Conservation (phyloP, 2,888 invertebrate genomes). For the Caradrina clavipalpis region DNA sequence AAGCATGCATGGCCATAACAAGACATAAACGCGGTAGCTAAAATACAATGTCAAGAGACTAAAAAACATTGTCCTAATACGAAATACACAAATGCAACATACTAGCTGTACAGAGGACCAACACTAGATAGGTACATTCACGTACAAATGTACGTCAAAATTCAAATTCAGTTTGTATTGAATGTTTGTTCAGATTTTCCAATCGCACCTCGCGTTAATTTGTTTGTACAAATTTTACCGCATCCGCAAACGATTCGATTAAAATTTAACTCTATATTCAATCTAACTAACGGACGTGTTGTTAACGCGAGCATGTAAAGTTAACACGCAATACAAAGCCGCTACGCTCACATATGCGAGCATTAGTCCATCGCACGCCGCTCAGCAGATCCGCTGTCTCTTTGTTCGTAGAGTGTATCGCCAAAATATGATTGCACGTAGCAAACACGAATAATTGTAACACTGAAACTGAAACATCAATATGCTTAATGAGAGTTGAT, state of each 20-base stretch:
- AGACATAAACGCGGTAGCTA: no score
- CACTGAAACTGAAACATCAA: slow-evolving; percentile 78
- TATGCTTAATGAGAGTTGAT: slow-evolving; percentile 85
- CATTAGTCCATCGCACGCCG: slow-evolving; percentile 49
- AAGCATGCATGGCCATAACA: no score
- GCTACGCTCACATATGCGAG: slow-evolving; percentile 53
- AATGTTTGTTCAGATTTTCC: slow-evolving; percentile 84
- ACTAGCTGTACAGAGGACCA: slow-evolving; percentile 22
- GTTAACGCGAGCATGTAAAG: slow-evolving; percentile 67
- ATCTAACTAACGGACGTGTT: slow-evolving; percentile 69
- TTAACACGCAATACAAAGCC: slow-evolving; percentile 57
- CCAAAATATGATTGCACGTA: slow-evolving; percentile 70
- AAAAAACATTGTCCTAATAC: background rate
- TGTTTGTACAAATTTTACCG: slow-evolving; percentile 84
- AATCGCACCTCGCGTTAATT: slow-evolving; percentile 85
- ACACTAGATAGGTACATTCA: background rate
- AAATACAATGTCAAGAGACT: no score
- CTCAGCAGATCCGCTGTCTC: slow-evolving; percentile 28
- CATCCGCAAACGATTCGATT: slow-evolving; percentile 82
- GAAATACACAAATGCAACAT: slow-evolving; percentile 31
- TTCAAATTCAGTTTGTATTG: slow-evolving; percentile 78
- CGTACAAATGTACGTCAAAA: slow-evolving; percentile 67
- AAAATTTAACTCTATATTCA: slow-evolving; percentile 80
- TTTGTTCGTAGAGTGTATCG: slow-evolving; percentile 46
- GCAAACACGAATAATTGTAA: slow-evolving; percentile 80